Conservation (phyloP, 1,140 invertebrate genomes). For the Cheumatopsyche charites region DNA sequence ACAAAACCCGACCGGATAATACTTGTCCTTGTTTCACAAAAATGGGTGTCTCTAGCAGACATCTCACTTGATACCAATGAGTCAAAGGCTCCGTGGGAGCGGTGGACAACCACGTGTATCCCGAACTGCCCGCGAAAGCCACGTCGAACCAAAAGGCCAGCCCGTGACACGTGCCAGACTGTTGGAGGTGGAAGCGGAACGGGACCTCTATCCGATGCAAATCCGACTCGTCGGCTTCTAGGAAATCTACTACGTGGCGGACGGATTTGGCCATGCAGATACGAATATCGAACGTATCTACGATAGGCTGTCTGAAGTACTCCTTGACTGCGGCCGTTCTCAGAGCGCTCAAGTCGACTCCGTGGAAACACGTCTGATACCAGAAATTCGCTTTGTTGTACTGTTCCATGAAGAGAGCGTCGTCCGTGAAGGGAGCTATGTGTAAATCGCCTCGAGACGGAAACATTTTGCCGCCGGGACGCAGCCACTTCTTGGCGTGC, state of each 20-base stretch:
- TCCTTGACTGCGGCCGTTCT: constrained; percentile 93
- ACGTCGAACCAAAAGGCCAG: constrained; percentile 99
- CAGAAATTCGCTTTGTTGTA: constrained; percentile 99
- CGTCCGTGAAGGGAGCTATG: constrained; percentile 98
- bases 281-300: constrained; percentile 98
- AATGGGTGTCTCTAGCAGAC: constrained; percentile 91
- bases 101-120: constrained; percentile 97
- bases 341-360: constrained; percentile 87
- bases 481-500: constrained; percentile 98
- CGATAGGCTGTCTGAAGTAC: constrained; percentile 98
- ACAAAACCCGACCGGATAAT: constrained; percentile 83
- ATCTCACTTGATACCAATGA: constrained; percentile 99
- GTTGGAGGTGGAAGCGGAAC: constrained; percentile 89
- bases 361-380: constrained; percentile 98
- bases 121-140: constrained; percentile 90
- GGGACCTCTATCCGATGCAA: constrained; percentile 96
- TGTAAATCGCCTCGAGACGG: constrained; percentile 95
- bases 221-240: constrained; percentile 90
- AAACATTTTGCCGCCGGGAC: constrained; percentile 93
- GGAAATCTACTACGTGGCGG: constrained; percentile 95
- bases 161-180: constrained; percentile 95
- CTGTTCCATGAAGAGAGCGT: constrained; percentile 97
- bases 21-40: constrained; percentile 95
- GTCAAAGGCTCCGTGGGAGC: constrained; percentile 98
- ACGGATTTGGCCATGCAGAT: constrained; percentile 97